phyloP scores from a whole-genome alignment of 2,888 invertebrate species.

The Harpalus rubripes region DNA sequence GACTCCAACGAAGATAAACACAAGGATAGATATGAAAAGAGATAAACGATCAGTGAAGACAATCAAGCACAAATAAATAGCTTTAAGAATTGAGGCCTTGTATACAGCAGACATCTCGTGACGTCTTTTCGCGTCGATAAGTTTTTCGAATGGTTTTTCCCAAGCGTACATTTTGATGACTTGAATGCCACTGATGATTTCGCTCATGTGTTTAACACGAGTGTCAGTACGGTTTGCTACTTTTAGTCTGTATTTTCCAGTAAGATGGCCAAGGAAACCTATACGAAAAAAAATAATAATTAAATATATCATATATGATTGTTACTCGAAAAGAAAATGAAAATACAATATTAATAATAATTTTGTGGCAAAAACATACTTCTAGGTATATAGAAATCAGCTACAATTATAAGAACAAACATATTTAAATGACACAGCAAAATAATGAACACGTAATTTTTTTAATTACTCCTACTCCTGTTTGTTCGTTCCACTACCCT shows the following conservation, averaged over 20 bases:
- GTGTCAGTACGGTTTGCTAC: slow-evolving; percentile 79
- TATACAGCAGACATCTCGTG: slow-evolving; percentile 82
- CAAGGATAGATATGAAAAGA: slow-evolving; percentile 86
- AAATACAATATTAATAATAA: no score
- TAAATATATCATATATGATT: no score
- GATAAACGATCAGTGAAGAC: slow-evolving; percentile 90
- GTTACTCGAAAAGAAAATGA: no score
- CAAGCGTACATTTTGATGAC: slow-evolving; percentile 87
- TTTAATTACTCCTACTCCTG: no score
- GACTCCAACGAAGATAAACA: slow-evolving; percentile 84
- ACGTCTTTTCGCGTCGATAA: slow-evolving; percentile 80
- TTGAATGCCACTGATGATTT: slow-evolving; percentile 83
- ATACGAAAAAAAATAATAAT: not conserved
- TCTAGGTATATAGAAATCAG: no score
- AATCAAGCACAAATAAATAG: slow-evolving; percentile 80
- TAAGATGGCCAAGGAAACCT: slow-evolving; percentile 74
- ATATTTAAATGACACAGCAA: no score
- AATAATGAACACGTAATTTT: no score
- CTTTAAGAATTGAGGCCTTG: slow-evolving; percentile 81
- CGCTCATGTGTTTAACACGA: slow-evolving; percentile 83
- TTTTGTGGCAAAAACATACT: no score
- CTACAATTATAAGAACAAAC: no score
- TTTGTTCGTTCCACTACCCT: no score
- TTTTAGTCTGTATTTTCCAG: slow-evolving; percentile 73
- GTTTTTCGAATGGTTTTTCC: slow-evolving; percentile 82